A percentile compares a stretch with the other conserved stretches of the same genome.
phyloP scores from a whole-genome alignment of 2,888 invertebrate genomes.

The Chironomus riparius region DNA sequence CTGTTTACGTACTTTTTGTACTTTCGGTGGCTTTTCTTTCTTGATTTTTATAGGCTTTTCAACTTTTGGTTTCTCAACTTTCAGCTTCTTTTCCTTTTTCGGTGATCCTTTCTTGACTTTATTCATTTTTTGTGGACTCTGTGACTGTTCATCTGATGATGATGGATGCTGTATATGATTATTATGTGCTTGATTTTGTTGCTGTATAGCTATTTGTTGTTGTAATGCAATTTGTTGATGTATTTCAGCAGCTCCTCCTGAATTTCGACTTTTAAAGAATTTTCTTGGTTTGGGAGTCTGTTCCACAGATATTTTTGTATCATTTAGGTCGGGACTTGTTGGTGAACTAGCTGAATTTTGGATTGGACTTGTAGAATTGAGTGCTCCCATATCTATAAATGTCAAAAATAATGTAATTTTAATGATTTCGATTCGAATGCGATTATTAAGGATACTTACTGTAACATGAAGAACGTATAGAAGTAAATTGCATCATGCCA shows the following conservation, averaged over 20 bases:
- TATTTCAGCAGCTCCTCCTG: constrained; percentile 51
- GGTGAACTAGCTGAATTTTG: constrained; percentile 14
- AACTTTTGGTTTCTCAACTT: constrained; percentile 37
- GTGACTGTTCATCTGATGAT: constrained; percentile 37
- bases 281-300: constrained; percentile 67
- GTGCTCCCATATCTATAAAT: constrained; percentile 11
- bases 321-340: constrained; percentile 26
- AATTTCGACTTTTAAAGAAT: constrained; percentile 79
- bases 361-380: constrained; percentile 11
- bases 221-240: constrained; percentile 48
- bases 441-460: constrained; percentile 44
- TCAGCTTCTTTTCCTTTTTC: constrained; percentile 33
- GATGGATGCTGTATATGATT: constrained; percentile 23
- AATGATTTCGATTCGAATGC: neutral
- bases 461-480: constrained; percentile 63
- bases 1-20: constrained; percentile 38
- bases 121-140: constrained; percentile 38
- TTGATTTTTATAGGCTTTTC: constrained; percentile 40
- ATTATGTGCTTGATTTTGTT: constrained; percentile 29
- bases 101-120: constrained; percentile 16
- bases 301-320: constrained; percentile 17
- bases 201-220: constrained; percentile 33
- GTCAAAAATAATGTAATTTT: too few species aligned
- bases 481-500: constrained; percentile 90
- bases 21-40: constrained; percentile 38